These are phyloP conservation scores for Pristionchus fissidentatus DNA, from an alignment of 2,888 invertebrate species.

Conservation along the genomic window DNA sequence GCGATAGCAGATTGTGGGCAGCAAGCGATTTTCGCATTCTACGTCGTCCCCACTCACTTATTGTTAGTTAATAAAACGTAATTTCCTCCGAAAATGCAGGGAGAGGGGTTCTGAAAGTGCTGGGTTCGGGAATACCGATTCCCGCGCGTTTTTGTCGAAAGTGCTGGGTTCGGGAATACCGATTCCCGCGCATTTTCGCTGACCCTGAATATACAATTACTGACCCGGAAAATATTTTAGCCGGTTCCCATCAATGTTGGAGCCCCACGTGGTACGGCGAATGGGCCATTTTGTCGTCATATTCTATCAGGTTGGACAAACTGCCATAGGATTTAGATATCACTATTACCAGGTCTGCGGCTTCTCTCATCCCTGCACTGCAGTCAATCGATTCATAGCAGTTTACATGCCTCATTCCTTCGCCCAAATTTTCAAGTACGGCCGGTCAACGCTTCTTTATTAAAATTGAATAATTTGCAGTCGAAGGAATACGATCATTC, in stretches of 20 bases:
- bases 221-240: too few species aligned
- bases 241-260: too few species aligned
- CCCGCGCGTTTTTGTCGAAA: too few species aligned
- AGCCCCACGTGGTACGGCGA: not conserved
- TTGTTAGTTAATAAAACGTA: not conserved
- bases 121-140: too few species aligned
- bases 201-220: too few species aligned
- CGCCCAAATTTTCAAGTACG: not conserved
- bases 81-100: too few species aligned
- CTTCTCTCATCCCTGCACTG: conserved; percentile 9
- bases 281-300: not conserved
- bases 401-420: not conserved
- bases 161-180: too few species aligned
- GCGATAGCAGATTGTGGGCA: conserved; percentile 1
- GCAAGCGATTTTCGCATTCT: conserved; percentile 12
- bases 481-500: not conserved
- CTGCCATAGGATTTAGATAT: not conserved
- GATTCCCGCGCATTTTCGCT: too few species aligned
- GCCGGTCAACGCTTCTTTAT: not conserved
- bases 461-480: not conserved
- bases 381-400: not conserved
- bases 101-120: too few species aligned
- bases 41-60: not conserved
- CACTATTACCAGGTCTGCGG: conserved; percentile 21
- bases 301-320: not conserved